These are phyloP conservation scores for Psammodynastes pulverulentus DNA, from an alignment of 2,113 vertebrate species.

Conservation along the genomic window DNA sequence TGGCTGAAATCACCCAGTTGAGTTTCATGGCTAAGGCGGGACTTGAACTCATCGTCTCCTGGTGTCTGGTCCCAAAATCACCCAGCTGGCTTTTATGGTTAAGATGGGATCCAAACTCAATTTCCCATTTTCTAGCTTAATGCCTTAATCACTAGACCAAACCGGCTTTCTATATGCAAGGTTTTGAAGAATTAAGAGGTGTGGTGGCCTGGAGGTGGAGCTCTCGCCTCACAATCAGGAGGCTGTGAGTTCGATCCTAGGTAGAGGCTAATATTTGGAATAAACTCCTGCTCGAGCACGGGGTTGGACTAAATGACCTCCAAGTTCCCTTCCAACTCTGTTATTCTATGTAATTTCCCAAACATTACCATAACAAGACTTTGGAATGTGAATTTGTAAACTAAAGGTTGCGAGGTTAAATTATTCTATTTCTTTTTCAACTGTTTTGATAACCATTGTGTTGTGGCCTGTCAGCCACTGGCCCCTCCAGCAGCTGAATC, in stretches of 20 bases:
- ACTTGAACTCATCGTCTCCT: not conserved
- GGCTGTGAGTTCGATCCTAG: too few species aligned
- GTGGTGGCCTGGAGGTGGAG: too few species aligned
- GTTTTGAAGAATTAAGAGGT: not conserved
- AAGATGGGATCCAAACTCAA: not conserved
- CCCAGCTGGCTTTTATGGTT: not conserved
- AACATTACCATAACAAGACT: not conserved
- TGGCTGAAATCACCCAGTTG: not conserved
- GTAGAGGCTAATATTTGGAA: too few species aligned
- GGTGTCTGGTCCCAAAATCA: not conserved
- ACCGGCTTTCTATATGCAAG: not conserved
- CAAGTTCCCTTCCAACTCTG: too few species aligned
- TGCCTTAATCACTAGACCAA: not conserved
- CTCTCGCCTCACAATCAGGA: too few species aligned
- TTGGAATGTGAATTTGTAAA: not conserved
- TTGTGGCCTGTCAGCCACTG: too few species aligned
- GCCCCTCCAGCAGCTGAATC: too few species aligned
- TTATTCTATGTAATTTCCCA: too few species aligned
- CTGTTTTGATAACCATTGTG: not conserved
- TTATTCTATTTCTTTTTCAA: not conserved
- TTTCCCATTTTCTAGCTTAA: not conserved
- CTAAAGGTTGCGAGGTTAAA: not conserved
- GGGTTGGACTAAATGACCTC: too few species aligned
- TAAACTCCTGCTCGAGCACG: too few species aligned
- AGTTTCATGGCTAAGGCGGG: too few species aligned